phyloP scores from a whole-genome alignment of 2,888 invertebrate genomes.

The Polia nebulosa region DNA sequence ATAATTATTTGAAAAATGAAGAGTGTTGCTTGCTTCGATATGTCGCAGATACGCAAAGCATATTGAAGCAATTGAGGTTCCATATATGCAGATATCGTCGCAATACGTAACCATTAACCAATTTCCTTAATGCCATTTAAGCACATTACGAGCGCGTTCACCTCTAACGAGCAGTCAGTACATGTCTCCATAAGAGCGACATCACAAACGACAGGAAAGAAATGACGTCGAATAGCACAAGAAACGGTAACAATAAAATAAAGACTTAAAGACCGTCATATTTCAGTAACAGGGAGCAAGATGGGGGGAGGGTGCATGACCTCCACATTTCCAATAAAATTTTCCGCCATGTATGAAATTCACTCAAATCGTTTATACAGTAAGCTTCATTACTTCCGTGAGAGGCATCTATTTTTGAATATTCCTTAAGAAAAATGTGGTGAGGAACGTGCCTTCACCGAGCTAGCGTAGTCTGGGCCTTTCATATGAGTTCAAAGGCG shows the following conservation, averaged over 20 bases:
- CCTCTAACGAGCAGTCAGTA: slow-evolving; percentile 24
- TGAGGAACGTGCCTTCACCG: slow-evolving; percentile 62
- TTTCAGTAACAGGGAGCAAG: slow-evolving; percentile 54
- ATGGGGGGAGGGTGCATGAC: slow-evolving; percentile 62
- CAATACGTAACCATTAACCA: slow-evolving; percentile 23
- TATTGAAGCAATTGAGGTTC: not conserved
- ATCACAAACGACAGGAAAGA: slow-evolving; percentile 65
- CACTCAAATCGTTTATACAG: slow-evolving; percentile 83
- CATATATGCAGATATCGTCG: not conserved
- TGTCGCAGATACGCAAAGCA: not conserved
- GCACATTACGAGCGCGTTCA: slow-evolving; percentile 16
- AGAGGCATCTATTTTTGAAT: slow-evolving; percentile 80
- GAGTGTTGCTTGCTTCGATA: too few species aligned
- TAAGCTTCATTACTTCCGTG: slow-evolving; percentile 85
- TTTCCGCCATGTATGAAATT: slow-evolving; percentile 79
- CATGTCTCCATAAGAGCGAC: slow-evolving; percentile 61
- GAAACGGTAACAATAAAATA: slow-evolving; percentile 73
- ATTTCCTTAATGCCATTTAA: slow-evolving; percentile 32
- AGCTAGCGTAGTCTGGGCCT: slow-evolving; percentile 70
- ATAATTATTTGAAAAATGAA: not conserved
- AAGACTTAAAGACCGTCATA: slow-evolving; percentile 70
- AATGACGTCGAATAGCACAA: slow-evolving; percentile 64
- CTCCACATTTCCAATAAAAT: slow-evolving; percentile 83
- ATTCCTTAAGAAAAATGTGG: slow-evolving; percentile 77
- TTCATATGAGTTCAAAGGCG: slow-evolving; percentile 76